Base-by-base conservation (phyloP, 2,113 vertebrate species). In the Syrmaticus mikado region DNA sequence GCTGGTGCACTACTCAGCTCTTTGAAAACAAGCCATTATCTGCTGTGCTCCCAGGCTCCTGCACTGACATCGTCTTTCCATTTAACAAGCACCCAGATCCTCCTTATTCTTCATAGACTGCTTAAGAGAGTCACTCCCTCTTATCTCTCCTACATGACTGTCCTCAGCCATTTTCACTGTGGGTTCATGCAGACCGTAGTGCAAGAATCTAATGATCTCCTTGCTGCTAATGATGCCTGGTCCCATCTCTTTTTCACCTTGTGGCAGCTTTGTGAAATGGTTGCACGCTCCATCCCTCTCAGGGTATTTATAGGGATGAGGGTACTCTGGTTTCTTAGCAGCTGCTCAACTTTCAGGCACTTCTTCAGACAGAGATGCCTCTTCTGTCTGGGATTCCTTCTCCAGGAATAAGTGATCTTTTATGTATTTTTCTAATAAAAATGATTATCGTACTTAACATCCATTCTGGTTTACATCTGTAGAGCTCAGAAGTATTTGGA, bases 1-100 rank as follows among this genome's bases (percentile, higher is more conserved):
- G 70, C 81, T 92, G 71, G 86, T 92, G 84, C 81, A 93, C 86
- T 82, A 81, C 74, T 87, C 62, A 87, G 81, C 78, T 82, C 94
- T 96, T 96, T 96, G 95, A 95, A 96, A 94, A 89, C 45, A 89
- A 93, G 86, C 95, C 94, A 96, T 96, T 96, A 95, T 95, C 91
- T 94, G 27, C 94, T 32, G 58, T 96, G 89, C 96, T 93, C 95
- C 94, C 77, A 53, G 86, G 91, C 89, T 96, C 84, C 89, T 95
- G 81, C 89, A 92, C 15, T 4, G 90, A 89, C 93, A 95, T 83
- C 0, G 8, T 70, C 1, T 8, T 92, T 90, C 90, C 83, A 85
- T 84, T 96, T 96, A 96, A 96, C 95, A 93, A 96, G 95, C 96
- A 94, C 91, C 94, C 95, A 95, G 77, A 93, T 91, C 66, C 65